Base-by-base conservation (phyloP, 2,888 invertebrate species). In the Sipha maydis region DNA sequence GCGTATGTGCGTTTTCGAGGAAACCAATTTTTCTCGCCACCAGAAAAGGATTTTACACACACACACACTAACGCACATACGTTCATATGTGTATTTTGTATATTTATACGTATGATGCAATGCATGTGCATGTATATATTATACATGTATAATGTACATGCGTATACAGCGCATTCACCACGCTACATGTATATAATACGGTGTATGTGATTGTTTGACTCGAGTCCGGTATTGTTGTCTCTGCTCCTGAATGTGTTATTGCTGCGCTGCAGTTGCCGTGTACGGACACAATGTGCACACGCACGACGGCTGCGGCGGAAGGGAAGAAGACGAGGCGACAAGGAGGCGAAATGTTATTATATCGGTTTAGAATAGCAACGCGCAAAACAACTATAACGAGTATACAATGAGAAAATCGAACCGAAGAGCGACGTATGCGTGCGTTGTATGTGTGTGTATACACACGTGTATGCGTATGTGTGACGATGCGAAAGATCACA, bases 401-500 rank as follows among this genome's bases (percentile, higher is more conserved):
- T 38, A 54, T 86, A 86, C 85, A 86, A 88, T 82, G 73, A 88
- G 86, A 88, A 88, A 88, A 75, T 88, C 75, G 80, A 88, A 85
- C 77, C 80, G 41, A 28, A n/a, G 78, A 79, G 28, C 38, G 61
- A 21, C 61, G 61, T 48, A 61, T 9, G 61, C 61, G 61, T 25
- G 61, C 34, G 34, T 34, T 34, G 34, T 4, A 34, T 34, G 34
- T 34, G 34, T 34, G 34, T 34, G 34, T 4, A 4, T 34, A 4
- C 34, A 4, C 4, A 4, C 4, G 34, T 34, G 34, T 34, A 4
- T 34, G 67, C 48, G 77, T 8, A 75, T 28, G 85, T 61, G 67
- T 82, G 75, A 41, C 80, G 86, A 82, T 88, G 75, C 86, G 80
- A 88, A 88, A 88, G 86, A 88, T 88, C 86, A 88, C 86, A 88